Percentiles rank a stretch among this genome's conserved stretches.
Conservation (phyloP, 2,797 vertebrate genomes). For the Sebastes matsubarae region DNA sequence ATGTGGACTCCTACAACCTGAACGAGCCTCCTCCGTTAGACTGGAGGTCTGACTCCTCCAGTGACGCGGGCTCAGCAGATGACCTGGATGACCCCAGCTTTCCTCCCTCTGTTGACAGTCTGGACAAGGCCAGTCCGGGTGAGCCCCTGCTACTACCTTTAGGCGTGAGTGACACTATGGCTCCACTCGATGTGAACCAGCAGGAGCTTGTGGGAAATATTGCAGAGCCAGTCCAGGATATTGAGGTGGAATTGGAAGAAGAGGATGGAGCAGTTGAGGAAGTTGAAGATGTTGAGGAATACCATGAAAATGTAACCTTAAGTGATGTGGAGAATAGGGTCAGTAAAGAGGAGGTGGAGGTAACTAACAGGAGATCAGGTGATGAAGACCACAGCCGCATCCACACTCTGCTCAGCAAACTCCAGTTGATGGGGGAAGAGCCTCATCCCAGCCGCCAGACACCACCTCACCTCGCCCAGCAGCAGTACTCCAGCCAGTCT, state of each 20-base stretch:
- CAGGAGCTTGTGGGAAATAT: conserved; percentile 13
- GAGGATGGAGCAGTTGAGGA: background rate
- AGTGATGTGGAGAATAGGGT: background rate
- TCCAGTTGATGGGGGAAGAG: conserved; percentile 81
- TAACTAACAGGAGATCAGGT: background rate
- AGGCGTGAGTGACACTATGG: conserved; percentile 6
- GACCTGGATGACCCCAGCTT: conserved; percentile 68
- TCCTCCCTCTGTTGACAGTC: conserved; percentile 39
- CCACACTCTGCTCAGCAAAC: conserved; percentile 83
- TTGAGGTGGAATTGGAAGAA: background rate
- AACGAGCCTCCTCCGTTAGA: conserved; percentile 85
- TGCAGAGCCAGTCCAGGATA: conserved; percentile 6
- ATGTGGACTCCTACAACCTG: conserved; percentile 73
- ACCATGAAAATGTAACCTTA: background rate
- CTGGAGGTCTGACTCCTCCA: conserved; percentile 85
- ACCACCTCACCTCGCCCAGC: conserved; percentile 2
- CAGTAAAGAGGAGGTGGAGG: conserved; percentile 15
- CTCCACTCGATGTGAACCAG: background rate
- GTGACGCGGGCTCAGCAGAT: conserved; percentile 63
- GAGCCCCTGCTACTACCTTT: conserved; percentile 17
- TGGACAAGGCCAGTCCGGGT: conserved; percentile 19
- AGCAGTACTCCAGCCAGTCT: conserved; percentile 19
- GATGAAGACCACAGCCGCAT: conserved; percentile 83
- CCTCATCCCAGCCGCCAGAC: background rate
- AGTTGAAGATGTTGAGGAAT: background rate